phyloP scores from a whole-genome alignment of 2,113 vertebrate species.

The Catharus bicknelli region DNA sequence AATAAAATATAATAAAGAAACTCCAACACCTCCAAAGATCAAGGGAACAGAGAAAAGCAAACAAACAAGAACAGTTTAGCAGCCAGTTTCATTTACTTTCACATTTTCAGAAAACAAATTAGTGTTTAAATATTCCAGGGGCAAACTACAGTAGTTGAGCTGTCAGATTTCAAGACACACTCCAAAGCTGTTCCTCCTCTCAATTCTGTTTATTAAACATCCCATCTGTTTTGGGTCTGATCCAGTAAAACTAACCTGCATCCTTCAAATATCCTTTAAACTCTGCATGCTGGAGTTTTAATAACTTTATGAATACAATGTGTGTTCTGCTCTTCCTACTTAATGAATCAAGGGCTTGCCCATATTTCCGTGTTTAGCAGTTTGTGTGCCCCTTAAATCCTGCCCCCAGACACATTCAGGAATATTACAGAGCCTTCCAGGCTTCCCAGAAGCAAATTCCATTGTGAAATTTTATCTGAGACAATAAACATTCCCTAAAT shows the following conservation, averaged over 20 bases:
- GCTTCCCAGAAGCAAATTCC: neutral
- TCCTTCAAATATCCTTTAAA: neutral
- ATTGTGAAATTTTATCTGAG: neutral
- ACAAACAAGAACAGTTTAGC: slow-evolving; percentile 7
- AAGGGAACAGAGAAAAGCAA: neutral
- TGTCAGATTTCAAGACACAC: neutral
- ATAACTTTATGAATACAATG: neutral
- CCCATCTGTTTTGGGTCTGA: neutral
- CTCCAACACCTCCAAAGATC: neutral
- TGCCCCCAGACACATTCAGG: neutral
- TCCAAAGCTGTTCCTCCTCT: neutral
- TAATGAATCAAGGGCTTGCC: neutral
- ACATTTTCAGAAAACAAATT: slow-evolving; percentile 11
- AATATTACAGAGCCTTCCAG: neutral
- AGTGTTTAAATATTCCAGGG: slow-evolving; percentile 13
- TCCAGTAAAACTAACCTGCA: neutral
- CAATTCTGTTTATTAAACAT: neutral
- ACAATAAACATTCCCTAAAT: neutral
- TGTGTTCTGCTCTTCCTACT: neutral
- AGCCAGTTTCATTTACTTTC: neutral
- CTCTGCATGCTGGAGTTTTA: neutral
- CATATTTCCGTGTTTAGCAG: neutral
- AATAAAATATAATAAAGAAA: neutral
- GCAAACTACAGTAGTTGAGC: neutral
- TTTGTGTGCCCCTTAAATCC: neutral